Base-by-base conservation (phyloP, 1,140 invertebrate species). In the Drosophila paulistorum region DNA sequence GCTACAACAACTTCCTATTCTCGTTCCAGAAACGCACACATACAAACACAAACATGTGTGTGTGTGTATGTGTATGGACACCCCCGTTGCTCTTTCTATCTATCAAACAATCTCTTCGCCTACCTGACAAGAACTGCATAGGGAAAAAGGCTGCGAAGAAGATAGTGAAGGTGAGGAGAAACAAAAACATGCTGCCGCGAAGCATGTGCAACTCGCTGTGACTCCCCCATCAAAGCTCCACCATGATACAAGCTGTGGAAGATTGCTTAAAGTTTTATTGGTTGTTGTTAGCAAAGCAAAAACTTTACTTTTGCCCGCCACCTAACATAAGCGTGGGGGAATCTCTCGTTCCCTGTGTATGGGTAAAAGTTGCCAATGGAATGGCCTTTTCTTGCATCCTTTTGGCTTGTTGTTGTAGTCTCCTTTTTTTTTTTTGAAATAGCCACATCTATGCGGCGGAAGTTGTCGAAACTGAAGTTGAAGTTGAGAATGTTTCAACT, bases 201-300 rank as follows among this genome's bases (percentile, higher is more conserved):
- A 59, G n/a, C 57, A 17, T 59, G 35, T 59, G 57, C 57, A 57
- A 26, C 17, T 23, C 26, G 3, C 20, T 39, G 1, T 4, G 13
- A 39, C 23, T 23, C 10, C 35, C 35, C 14, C 20, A 37, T 3
- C 35, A 30, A 30, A 30, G 5, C 11, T 26, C 37, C 37, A 13
- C 10, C 3, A 13, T n/a, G 26, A 23, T 10, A 26, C 54, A 57
- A 83, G 84, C 83, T 77, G 73, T 80, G 74, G 79, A 89, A 87
- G 84, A 87, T 87, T 87, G 84, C 84, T 87, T 87, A 89, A 87
- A 87, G 84, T 87, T 87, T 87, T 87, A 87, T 87, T 87, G 84
- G 84, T 87, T 87, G 84, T 89, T 89, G 83, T 87, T 89, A 89
- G 84, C 77, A 87, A 89, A 87, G 84, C 84, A 87, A 89, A 87